These are phyloP conservation scores for Nannobrachium achirus DNA, from an alignment of 2,113 vertebrate species.

Conservation along the genomic window DNA sequence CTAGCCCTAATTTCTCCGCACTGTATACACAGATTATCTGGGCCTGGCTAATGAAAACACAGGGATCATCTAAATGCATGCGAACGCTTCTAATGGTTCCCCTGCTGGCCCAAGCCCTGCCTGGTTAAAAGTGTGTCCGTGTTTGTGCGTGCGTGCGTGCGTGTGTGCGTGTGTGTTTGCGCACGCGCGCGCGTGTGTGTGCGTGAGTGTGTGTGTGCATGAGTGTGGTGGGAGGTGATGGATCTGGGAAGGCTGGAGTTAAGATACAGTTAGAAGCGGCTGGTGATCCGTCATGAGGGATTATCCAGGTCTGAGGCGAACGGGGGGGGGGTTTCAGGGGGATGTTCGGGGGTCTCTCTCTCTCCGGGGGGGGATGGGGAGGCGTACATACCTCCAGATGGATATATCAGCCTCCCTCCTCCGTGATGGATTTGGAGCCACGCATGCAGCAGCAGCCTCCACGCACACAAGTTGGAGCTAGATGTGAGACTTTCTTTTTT, in stretches of 20 bases:
- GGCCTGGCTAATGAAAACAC: slow-evolving; percentile 18
- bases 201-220: too few relatives aligned
- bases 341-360: too few relatives aligned
- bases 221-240: background rate
- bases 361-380: background rate
- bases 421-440: background rate
- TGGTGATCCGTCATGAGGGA: slow-evolving; percentile 6
- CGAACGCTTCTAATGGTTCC: slow-evolving; percentile 10
- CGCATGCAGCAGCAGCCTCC: too few relatives aligned
- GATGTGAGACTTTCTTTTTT: too few relatives aligned
- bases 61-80: slow-evolving; percentile 11
- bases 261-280: background rate
- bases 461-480: too few relatives aligned
- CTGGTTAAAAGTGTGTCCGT: background rate
- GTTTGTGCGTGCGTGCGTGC: too few relatives aligned
- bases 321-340: too few relatives aligned
- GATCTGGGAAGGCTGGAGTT: background rate
- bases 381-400: background rate
- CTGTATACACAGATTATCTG: slow-evolving; percentile 17
- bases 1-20: slow-evolving; percentile 9
- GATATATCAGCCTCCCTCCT: slow-evolving; percentile 2
- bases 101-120: slow-evolving; percentile 11
- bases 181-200: too few relatives aligned
- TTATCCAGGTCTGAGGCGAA: background rate
- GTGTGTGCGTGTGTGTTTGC: too few relatives aligned